Percentiles rank a stretch among this genome's conserved stretches.
phyloP scores from a whole-genome alignment of 1,140 invertebrate species.

The Leguminivora glycinivorella region DNA sequence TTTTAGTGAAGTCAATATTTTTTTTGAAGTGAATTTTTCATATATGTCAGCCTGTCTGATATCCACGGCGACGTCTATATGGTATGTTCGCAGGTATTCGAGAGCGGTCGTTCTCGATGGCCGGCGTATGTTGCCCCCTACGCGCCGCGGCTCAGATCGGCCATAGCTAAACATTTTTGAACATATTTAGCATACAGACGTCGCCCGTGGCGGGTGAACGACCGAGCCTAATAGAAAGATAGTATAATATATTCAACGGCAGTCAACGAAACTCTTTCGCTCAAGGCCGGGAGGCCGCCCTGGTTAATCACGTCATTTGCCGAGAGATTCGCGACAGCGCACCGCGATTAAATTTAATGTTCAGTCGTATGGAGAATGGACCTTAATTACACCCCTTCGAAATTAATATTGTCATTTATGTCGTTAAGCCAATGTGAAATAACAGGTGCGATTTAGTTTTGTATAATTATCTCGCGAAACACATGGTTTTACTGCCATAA shows the following conservation, averaged over 20 bases:
- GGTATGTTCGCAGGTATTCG: no score
- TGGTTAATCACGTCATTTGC: slow-evolving; percentile 21
- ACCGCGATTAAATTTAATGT: slow-evolving; percentile 25
- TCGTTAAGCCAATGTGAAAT: background rate
- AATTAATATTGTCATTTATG: background rate
- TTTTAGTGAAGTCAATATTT: no score
- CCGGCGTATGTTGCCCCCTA: no score
- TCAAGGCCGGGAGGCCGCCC: background rate
- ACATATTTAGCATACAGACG: no score
- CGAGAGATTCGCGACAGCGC: slow-evolving; percentile 9
- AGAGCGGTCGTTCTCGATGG: no score
- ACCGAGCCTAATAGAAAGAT: no score
- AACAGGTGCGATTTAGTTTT: slow-evolving; percentile 5
- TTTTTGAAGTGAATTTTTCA: no score
- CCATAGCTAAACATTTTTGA: no score
- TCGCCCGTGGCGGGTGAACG: no score
- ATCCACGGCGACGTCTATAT: no score
- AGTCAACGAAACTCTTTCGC: background rate
- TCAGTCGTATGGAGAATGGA: slow-evolving; percentile 20
- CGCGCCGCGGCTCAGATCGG: no score
- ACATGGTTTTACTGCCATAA: background rate
- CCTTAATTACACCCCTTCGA: slow-evolving; percentile 15
- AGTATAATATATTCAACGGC: background rate
- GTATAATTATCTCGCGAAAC: background rate
- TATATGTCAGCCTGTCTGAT: no score